Base-by-base conservation (phyloP, 2,797 vertebrate species). In the Enteromius viviparus region DNA sequence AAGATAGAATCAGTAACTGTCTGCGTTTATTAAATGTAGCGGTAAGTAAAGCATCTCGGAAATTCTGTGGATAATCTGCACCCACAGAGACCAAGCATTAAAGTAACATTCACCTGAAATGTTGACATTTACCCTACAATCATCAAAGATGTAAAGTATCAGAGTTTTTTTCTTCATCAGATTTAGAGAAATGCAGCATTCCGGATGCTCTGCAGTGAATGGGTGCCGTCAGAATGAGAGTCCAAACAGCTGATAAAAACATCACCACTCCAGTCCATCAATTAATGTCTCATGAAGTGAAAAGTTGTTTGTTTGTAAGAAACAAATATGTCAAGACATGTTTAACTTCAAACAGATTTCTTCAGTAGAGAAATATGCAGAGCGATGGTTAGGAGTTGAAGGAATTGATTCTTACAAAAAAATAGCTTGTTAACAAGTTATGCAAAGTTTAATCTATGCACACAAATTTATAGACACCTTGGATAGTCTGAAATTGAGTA, bases 11-110 rank as follows among this genome's bases (percentile, higher is more conserved):
- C 71, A 66, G 47, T 10, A 40, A 66, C 80, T 65, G 71, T 75
- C 80, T 55, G 47, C 32, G 80, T 82, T 82, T 66, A 82, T 66
- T 82, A 45, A 53, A 14, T 0, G 3, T 37, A 42, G 66, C 32
- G 6, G 21, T 68, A 21, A 19, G 21, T 68, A 21, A 19, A 75
- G 10, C 42, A 65, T 65, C 10, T 58, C 42, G n/a, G 55, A 62
- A 17, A 81, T n/a, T 3, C 65, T 42, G 32, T 70, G 15, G 17
- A 23, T 60, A 15, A 42, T 55, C 14, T 69, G 78, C 49, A 69
- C 7, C 1, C 58, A 60, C 29, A 60, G 14, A 62, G 11, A 62
- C 12, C 23, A 29, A 29, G 23, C 11, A 29, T 29, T 15, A 29
- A 62, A 60, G 1, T 5, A 26, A 60, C 11, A 60, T 23, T 6